Evolutionary conservation across 1,140 invertebrate genomes (phyloP).

Genomic region (Propsilocerus akamusi): DNA sequence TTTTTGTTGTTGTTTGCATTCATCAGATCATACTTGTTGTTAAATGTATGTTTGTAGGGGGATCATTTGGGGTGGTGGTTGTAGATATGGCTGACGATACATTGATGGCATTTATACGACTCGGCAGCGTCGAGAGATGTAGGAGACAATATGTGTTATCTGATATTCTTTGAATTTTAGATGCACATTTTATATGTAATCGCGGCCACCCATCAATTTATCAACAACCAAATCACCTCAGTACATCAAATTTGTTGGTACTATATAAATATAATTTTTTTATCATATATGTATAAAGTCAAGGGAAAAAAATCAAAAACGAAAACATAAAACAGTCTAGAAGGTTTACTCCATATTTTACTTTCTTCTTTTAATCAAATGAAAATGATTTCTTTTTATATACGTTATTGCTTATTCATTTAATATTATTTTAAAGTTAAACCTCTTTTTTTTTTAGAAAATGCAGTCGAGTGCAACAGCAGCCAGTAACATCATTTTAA

Average conservation of each 20-base stretch:
- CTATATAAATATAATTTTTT: background rate
- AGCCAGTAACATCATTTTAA: too few relatives aligned
- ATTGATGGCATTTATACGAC: too few relatives aligned
- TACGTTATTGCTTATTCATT: slow-evolving; percentile 1
- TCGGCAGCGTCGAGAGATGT: too few relatives aligned
- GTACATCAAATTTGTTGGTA: background rate
- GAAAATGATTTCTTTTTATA: background rate
- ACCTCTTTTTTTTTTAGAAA: background rate
- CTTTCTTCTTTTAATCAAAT: background rate
- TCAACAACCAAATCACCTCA: background rate
- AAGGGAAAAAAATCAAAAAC: too few relatives aligned
- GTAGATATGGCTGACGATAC: too few relatives aligned
- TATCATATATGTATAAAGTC: background rate
- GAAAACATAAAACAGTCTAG: too few relatives aligned
- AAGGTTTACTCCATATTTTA: too few relatives aligned
- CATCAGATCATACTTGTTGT: background rate
- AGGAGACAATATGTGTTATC: too few relatives aligned
- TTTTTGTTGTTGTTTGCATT: too few relatives aligned
- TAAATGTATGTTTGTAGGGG: background rate
- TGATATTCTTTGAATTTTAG: too few relatives aligned
- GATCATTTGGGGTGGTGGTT: background rate
- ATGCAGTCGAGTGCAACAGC: slow-evolving; percentile 1
- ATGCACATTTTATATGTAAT: too few relatives aligned
- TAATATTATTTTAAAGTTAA: background rate
- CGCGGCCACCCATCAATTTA: too few relatives aligned